Conservation (phyloP, 64 coral and sea anemone genomes). For the Montipora sp. region DNA sequence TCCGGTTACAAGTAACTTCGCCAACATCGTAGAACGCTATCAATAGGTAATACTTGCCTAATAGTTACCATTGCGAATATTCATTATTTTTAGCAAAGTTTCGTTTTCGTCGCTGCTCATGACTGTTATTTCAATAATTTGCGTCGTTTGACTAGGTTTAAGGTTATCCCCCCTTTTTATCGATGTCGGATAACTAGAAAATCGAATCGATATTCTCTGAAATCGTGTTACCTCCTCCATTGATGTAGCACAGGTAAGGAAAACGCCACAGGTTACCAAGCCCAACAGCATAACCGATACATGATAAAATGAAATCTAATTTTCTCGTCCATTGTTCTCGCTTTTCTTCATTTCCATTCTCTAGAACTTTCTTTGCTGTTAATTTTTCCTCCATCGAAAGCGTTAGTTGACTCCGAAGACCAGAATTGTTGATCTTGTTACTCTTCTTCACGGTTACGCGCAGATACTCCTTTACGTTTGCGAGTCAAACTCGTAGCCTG, state of each 20-base stretch:
- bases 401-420: neutral
- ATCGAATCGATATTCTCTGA: no score
- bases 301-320: slow-evolving; percentile 30
- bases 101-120: no score
- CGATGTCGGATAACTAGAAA: neutral
- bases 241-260: slow-evolving; percentile 21
- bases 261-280: slow-evolving; percentile 32
- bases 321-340: slow-evolving; percentile 29
- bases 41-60: no score
- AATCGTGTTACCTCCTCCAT: slow-evolving; percentile 39
- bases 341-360: neutral
- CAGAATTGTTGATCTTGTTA: neutral
- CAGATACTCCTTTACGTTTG: neutral
- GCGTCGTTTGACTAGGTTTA: no score
- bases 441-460: neutral
- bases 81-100: no score
- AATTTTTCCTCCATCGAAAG: neutral
- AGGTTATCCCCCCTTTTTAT: no score
- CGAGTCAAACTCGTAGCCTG: no score
- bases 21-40: no score
- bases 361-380: neutral
- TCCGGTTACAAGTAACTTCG: no score
- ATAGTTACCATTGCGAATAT: no score
- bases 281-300: slow-evolving; percentile 22
- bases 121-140: no score